These are phyloP conservation scores for Athene noctua DNA, from an alignment of 2,113 vertebrate species.

Conservation along the genomic window DNA sequence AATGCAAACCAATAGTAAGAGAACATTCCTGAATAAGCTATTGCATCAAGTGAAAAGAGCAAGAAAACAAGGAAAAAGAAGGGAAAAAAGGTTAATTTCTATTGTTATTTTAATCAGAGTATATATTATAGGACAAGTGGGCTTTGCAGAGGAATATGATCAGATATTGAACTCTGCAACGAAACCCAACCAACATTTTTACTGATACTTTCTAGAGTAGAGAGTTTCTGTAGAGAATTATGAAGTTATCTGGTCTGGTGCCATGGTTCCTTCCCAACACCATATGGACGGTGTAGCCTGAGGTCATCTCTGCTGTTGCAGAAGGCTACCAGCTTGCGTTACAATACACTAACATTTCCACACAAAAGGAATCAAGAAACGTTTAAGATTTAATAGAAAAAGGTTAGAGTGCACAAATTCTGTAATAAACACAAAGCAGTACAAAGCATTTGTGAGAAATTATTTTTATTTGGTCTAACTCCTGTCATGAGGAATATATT, in stretches of 20 bases:
- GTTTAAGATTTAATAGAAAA: background rate
- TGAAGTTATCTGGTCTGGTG: background rate
- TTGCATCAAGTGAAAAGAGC: background rate
- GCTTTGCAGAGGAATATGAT: background rate
- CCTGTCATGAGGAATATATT: background rate
- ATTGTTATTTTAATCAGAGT: background rate
- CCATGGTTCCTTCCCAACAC: background rate
- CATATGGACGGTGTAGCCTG: background rate
- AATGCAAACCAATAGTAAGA: background rate
- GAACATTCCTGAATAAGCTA: slow-evolving; percentile 4
- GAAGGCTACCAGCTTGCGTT: background rate
- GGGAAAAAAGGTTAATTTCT: background rate
- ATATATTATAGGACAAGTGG: background rate
- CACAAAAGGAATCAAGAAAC: background rate
- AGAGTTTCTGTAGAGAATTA: background rate
- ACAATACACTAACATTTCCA: background rate
- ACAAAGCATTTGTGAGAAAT: background rate
- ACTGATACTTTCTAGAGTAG: background rate
- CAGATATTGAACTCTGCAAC: background rate
- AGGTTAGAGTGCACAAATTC: background rate
- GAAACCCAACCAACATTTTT: background rate
- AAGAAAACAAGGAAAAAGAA: background rate
- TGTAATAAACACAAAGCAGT: background rate
- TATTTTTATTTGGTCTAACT: background rate
- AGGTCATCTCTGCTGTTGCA: background rate